Evolutionary conservation across 2,113 vertebrate genomes (phyloP), one percentile per base, ranked within the genome.

Genomic region (Abramis brama): DNA sequence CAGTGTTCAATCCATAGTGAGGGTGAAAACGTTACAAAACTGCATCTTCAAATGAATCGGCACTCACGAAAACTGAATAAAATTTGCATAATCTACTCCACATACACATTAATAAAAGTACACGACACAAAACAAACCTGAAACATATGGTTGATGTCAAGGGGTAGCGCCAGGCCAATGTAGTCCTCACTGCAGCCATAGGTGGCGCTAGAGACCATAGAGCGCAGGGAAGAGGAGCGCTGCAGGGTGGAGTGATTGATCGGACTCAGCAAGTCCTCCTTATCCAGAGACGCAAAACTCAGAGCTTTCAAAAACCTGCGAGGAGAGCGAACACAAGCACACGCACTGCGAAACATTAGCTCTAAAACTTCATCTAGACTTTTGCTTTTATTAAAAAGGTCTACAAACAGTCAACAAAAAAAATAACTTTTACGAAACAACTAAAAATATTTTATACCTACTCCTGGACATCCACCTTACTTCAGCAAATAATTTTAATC

Each of bases 241-340:
- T 97, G 96, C 83, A 97, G 93, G 5, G 96, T 96, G 79, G 93
- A 96, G 89, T 97, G 96, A 91, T 96, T 97, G 91, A 97, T 96
- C 74, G 96, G 96, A 89, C 96, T 97, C 92, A 97, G 87, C 79
- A 97, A 94, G 77, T 97, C 96, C 94, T 97, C 96, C 93, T 97
- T 97, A 93, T 97, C 96, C 92, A 97, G 93, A 0, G 96, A 97
- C 82, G 95, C 96, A 2, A 96, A 97, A 90, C 96, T 97, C 93
- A 97, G 93, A 90, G 96, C 96, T 95, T 96, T 96, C 95, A 97
- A 95, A 91, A 97, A 97, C 94, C 96, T 97, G 71, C 0, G 25
- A 47, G 62, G 11, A 27, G 27, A 85, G 19, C 23, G 0, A 43
- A 64, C 50, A 60, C 30, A 27, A 64, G 33, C 57, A 45, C 64